Conservation (phyloP, 2,113 vertebrate genomes). For the Rhadina sibilatrix region DNA sequence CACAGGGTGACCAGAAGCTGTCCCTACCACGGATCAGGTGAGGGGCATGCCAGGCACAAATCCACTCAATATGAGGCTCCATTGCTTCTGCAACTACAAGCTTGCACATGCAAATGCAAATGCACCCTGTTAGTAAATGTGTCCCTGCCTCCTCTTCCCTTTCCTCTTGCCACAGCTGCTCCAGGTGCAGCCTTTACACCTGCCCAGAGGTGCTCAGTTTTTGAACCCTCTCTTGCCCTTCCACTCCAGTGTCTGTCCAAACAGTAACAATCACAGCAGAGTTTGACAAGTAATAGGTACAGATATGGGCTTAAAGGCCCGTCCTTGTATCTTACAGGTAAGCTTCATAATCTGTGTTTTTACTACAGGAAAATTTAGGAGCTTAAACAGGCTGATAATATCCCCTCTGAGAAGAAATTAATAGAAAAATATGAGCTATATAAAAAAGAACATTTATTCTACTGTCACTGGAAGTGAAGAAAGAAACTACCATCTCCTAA, state of each 20-base stretch:
- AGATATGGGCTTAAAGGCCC: neutral
- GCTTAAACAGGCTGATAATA: neutral
- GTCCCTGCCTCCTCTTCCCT: neutral
- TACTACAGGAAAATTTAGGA: neutral
- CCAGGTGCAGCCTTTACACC: neutral
- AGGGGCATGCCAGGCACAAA: neutral
- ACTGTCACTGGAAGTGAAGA: neutral
- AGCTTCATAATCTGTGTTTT: neutral
- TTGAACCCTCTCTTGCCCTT: neutral
- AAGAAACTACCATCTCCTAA: neutral
- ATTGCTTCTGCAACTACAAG: neutral
- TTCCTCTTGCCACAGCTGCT: neutral
- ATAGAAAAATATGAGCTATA: neutral
- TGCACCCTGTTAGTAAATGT: neutral
- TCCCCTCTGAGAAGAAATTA: neutral
- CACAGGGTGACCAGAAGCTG: accelerated
- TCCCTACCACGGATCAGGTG: accelerated
- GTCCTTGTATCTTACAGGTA: neutral
- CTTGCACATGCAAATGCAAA: neutral
- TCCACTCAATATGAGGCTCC: neutral
- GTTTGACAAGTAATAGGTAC: neutral
- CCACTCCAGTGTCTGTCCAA: neutral
- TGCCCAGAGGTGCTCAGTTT: neutral
- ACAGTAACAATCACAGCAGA: neutral
- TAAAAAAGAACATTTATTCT: neutral